phyloP scores from a whole-genome alignment of 2,797 vertebrate species.

The Gorsachius magnificus region DNA sequence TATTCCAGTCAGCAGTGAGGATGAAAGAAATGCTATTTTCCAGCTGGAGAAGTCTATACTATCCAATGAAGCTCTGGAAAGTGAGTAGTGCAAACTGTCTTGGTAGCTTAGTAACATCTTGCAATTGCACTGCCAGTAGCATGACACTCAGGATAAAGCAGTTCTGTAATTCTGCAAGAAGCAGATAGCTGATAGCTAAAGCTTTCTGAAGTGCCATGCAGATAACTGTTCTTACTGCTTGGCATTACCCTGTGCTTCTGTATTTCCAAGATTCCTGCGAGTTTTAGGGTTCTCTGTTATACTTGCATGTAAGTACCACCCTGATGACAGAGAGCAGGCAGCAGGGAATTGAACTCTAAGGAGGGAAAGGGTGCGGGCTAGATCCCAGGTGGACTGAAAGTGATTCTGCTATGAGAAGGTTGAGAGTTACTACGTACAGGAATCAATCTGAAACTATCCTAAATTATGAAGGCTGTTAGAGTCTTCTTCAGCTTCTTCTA shows the following conservation, averaged over 20 bases:
- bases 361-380: neutral
- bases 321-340: neutral
- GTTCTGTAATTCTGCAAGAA: neutral
- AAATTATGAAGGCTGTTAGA: neutral
- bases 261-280: neutral
- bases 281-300: neutral
- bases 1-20: slow-evolving; percentile 89
- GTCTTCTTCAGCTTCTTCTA: neutral
- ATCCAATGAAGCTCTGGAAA: slow-evolving; percentile 80
- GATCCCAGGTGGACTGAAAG: neutral
- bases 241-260: neutral
- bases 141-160: neutral
- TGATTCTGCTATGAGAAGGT: neutral
- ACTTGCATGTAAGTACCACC: neutral
- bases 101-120: neutral
- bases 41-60: slow-evolving; percentile 87
- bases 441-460: neutral
- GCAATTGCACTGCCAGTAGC: neutral
- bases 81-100: slow-evolving; percentile 71
- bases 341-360: neutral
- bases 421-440: neutral
- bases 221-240: neutral
- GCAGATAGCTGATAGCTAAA: neutral
- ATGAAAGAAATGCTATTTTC: slow-evolving; percentile 90
- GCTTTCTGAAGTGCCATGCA: neutral